Base-by-base conservation (phyloP, 2,797 vertebrate species). In the Loris lydekkerianus region DNA sequence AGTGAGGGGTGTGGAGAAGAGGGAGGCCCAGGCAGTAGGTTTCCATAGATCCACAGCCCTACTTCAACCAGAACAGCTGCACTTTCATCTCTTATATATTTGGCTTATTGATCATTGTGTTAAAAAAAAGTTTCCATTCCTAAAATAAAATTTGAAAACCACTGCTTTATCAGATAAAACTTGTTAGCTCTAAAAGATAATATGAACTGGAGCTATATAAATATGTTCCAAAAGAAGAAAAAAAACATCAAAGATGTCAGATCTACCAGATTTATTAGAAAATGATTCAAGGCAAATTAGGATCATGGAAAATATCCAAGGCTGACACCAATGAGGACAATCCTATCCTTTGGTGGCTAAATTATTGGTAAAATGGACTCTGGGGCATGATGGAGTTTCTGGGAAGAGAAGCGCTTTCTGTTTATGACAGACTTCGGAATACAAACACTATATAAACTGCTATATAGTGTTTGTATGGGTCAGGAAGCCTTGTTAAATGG, bases 311-410 rank as follows among this genome's bases (percentile, higher is more conserved):
- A 65, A 65, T 88, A 34, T 29, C 18, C 0, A 81, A 81, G 58
- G 0, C 23, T 77, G 61, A 67, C 31, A 60, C 29, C 82, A 77
- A 91, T n/a, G 14, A 61, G 11, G 27, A 83, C 11, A 83, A 56
- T 18, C 13, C 76, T 4, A 67, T 83, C 25, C 0, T 86, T 56
- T 83, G 14, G 10, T 58, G 29, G 46, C 31, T 86, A 83, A 86
- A 72, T 94, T 73, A n/a, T 78, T 94, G 17, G 20, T 75, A 91
- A 87, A 86, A 58, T 82, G n/a, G 5, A 76, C 29, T 91, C 29
- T 69, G 17, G 40, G n/a, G 3, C 4, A 89, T 61, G 40, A 63
- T 81, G 73, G 2, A 4, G 23, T 96, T 89, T 89, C 37, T 91
- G 29, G 49, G 17, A 93, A 85, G 15, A 92, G 20, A 60, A 86